Base-by-base conservation (phyloP, 2,888 invertebrate genomes). In the Agrypnus murinus region DNA sequence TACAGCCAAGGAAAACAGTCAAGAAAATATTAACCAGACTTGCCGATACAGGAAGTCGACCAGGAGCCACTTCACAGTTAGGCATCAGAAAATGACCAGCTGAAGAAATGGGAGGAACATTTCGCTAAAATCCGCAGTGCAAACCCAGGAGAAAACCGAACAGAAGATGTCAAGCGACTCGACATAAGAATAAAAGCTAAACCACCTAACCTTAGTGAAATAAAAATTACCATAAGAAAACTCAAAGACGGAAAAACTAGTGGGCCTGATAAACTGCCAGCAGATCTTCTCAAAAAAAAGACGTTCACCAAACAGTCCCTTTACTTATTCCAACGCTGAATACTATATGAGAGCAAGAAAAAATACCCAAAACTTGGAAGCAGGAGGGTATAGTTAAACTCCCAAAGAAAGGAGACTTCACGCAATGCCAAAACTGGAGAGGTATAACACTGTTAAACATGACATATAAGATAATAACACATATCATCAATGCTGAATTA, bases 51-150 rank as follows among this genome's bases (percentile, higher is more conserved):
- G n/a, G n/a, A n/a, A n/a, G n/a, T n/a, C n/a, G n/a, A n/a, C n/a
- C n/a, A n/a, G n/a, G n/a, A n/a, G n/a, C n/a, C n/a, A n/a, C n/a
- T n/a, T n/a, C n/a, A n/a, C n/a, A n/a, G n/a, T n/a, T n/a, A n/a
- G n/a, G 36, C 36, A 36, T 36, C 7, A 36, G 36, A 36, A 10
- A 10, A 36, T 10, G 36, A 36, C 36, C 36, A 36, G 36, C 36
- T 36, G 36, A 36, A 36, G 36, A 36, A 10, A 36, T 36, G 36
- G 36, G 36, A 36, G 9, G 36, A 36, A 36, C 36, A 36, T 36
- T 36, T 36, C 7, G 9, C 36, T 36, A 36, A 7, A 8, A 36
- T 36, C 9, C 36, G 7, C 7, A 10, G 36, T 36, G 36, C 36
- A 36, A 36, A n/a, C n/a, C n/a, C n/a, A n/a, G n/a, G n/a, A n/a